Evolutionary conservation across 1,140 invertebrate genomes (phyloP), one percentile per base, ranked within the genome.

Genomic region (Teleogryllus occipitalis): DNA sequence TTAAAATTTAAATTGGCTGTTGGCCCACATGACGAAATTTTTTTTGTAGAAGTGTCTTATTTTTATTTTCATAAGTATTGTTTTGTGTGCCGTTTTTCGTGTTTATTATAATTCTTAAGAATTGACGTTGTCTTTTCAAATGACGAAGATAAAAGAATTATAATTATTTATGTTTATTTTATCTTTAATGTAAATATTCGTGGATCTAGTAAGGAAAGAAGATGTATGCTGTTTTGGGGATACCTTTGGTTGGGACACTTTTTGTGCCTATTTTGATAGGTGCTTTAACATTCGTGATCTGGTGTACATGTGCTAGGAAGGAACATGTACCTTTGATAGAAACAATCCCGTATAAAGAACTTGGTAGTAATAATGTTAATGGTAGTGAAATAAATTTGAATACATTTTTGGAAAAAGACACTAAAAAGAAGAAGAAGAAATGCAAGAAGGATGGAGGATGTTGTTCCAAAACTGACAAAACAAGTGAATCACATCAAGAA

Each of bases 221-320:
- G 27, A 79, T 79, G 78, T 14, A 75, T 21, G 22, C 48, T 2
- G 8, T 79, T 18, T 48, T 79, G 7, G 78, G 77, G 10, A 74
- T 81, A 8, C 82, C 82, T 22, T 77, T 82, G 49, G 72, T 80
- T 65, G 82, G 82, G 10, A 74, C 73, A 74, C 76, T 82, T 21
- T 82, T 82, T 79, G 47, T 82, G 0, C 80, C 82, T 27, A 79
- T 79, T 8, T 65, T 82, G n/a, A 72, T 79, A 27, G 46, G 80
- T 8, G 74, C 74, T 27, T 39, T 78, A 47, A 54, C 80, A 7
- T 15, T 80, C 74, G 76, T 82, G 27, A 73, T 49, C 14, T 65
- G 81, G 22, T 75, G 18, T 27, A 77, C 76, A 22, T 82, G 79
- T 72, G 18, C 80, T 15, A 78, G 27, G 22, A 78, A 75, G 22